Evolutionary conservation across 1,140 invertebrate genomes (phyloP), one percentile per base, ranked within the genome.

Genomic region (Drosophila burlai): DNA sequence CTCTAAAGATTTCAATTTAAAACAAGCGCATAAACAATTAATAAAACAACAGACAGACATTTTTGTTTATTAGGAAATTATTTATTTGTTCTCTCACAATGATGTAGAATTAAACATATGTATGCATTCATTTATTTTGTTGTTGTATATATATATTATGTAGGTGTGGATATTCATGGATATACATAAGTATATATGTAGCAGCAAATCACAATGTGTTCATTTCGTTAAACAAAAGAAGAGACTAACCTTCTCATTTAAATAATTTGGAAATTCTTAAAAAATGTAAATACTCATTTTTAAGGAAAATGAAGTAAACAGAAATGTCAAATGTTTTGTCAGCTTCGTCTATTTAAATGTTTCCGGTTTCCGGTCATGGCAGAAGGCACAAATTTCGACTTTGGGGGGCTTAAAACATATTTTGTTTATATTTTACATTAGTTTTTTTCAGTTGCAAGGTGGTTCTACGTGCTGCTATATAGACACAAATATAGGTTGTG

Each of bases 1-100:
- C 11, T 45, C 29, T 64, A 16, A 13, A 69, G 52, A 36, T 42
- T n/a, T 24, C 13, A 21, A 40, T 43, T 42, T 11, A 10, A 42
- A 9, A 24, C 69, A 65, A 79, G 36, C 54, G 40, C 13, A 24
- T 54, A 45, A 76, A 68, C 73, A 62, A 71, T 87, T 80, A 87
- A 87, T 89, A 87, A 87, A 87, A 87, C 84, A 89, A 89, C 84
- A 83, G 63, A 78, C 69, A 59, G 60, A 47, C 62, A 80, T 75
- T 84, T 64, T 81, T 64, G 72, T 78, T 80, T 60, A 83, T 69
- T 60, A 83, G 69, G 59, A 67, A 72, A 78, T 81, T 71, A 75
- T 87, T 87, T 87, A 89, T 87, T 87, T 69, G 73, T 83, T 79
- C 69, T 81, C 81, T 81, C 81, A 84, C 65, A 68, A 55, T 74